Conservation (phyloP, 2,888 invertebrate genomes). For the Lamellibrachia satsuma region DNA sequence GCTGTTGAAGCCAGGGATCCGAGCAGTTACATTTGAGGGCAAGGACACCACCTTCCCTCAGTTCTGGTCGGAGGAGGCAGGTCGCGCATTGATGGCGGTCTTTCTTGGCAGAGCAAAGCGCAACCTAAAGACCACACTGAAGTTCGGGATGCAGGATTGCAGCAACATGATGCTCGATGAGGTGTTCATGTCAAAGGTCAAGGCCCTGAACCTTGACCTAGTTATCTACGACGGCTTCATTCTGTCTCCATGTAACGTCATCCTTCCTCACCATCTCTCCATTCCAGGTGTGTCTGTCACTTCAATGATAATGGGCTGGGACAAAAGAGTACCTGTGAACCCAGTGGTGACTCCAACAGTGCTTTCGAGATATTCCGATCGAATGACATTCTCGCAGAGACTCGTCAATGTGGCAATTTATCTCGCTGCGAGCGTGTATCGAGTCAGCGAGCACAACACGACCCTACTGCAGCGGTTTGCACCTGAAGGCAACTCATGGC, state of each 20-base stretch:
- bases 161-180: constrained; percentile 20
- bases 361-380: not conserved
- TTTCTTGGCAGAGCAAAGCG: not conserved
- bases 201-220: constrained; percentile 33
- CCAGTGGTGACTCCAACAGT: not conserved
- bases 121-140: not conserved
- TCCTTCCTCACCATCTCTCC: constrained; percentile 34
- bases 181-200: constrained; percentile 6
- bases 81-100: not conserved
- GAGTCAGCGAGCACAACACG: not conserved
- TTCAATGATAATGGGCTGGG: not conserved
- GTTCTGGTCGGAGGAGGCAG: not conserved
- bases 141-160: constrained; percentile 19
- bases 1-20: not conserved
- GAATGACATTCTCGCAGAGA: not conserved
- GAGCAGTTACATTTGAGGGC: not conserved
- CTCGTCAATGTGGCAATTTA: not conserved
- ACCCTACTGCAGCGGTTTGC: not conserved
- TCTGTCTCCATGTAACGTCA: constrained; percentile 18
- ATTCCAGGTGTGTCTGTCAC: constrained; percentile 35
- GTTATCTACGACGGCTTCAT: constrained; percentile 32
- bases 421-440: not conserved
- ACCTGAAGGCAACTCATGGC: constrained; percentile 8
- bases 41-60: not conserved
- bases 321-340: constrained; percentile 17